These are phyloP conservation scores for Andrena dorsata DNA, from an alignment of 2,888 invertebrate species.

Conservation along the genomic window DNA sequence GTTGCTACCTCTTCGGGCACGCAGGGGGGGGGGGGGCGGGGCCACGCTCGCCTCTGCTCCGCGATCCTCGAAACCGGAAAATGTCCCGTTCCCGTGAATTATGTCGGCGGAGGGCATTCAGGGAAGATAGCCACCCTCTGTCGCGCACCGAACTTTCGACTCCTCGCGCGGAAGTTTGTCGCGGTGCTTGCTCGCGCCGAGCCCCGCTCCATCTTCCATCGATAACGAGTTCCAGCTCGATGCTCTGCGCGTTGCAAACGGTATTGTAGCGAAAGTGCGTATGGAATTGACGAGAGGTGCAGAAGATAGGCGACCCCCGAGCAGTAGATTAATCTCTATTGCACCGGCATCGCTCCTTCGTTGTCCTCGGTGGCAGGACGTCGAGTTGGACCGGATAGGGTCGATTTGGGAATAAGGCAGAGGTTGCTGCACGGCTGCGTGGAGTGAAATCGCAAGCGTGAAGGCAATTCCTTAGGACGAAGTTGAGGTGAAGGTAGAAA, in stretches of 20 bases:
- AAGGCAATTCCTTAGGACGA: conserved; percentile 81
- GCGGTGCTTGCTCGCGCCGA: neutral
- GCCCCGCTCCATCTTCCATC: neutral
- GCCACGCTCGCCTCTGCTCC: conserved; percentile 64
- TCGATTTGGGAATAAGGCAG: conserved; percentile 49
- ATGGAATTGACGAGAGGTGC: neutral
- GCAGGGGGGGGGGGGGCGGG: conserved; percentile 20
- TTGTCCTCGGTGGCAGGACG: conserved; percentile 43
- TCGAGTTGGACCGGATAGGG: conserved; percentile 47
- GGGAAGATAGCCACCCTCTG: conserved; percentile 35
- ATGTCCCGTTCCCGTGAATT: conserved; percentile 67
- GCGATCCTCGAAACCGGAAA: conserved; percentile 70
- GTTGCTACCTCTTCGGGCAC: conserved; percentile 54
- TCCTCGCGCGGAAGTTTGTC: conserved; percentile 22
- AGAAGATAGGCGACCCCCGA: neutral
- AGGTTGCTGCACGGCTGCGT: conserved; percentile 62
- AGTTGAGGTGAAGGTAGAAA: conserved; percentile 79
- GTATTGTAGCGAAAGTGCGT: neutral
- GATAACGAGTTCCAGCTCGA: conserved; percentile 8
- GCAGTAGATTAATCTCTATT: conserved; percentile 19
- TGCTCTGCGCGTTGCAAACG: neutral
- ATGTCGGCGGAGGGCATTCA: conserved; percentile 50
- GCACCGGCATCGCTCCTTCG: neutral
- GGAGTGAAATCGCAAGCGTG: conserved; percentile 82
- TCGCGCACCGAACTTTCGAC: conserved; percentile 32